Evolutionary conservation across 92 coral and sea anemone species (phyloP).

Genomic region (Anthopleura xanthogrammica): DNA sequence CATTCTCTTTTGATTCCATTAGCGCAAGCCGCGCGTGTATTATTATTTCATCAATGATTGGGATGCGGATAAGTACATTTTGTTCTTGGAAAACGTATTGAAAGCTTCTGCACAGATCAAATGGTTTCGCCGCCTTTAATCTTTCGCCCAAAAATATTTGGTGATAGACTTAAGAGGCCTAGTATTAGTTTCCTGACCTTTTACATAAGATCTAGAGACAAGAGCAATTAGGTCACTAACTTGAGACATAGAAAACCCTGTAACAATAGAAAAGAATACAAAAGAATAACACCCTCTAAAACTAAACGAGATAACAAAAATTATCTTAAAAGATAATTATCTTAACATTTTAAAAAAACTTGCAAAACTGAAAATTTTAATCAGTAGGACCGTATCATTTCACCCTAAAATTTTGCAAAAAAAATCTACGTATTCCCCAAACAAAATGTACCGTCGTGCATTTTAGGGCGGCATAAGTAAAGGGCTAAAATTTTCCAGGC

Average conservation of each 20-base stretch:
- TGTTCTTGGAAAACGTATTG: neutral
- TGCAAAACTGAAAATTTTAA: too few relatives aligned
- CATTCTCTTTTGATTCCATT: too few relatives aligned
- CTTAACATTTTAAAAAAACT: too few relatives aligned
- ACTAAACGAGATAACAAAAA: too few relatives aligned
- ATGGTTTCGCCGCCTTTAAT: neutral
- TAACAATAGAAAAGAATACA: neutral
- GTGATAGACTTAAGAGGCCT: neutral
- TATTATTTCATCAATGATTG: neutral
- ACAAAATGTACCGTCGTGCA: too few relatives aligned
- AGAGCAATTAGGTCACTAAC: neutral
- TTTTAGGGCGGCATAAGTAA: too few relatives aligned
- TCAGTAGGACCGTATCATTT: too few relatives aligned
- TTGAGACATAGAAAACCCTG: neutral
- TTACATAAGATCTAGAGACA: neutral
- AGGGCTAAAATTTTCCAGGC: too few relatives aligned
- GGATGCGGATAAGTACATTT: neutral
- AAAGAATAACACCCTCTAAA: neutral
- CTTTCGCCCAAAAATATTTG: neutral
- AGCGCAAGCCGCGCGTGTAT: neutral
- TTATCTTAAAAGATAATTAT: too few relatives aligned
- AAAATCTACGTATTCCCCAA: too few relatives aligned
- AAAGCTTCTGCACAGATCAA: neutral
- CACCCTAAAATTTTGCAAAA: too few relatives aligned
- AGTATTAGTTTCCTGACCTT: conserved; percentile 1